phyloP scores from a whole-genome alignment of 2,888 invertebrate species.

The Dasysyrphus tricinctus region DNA sequence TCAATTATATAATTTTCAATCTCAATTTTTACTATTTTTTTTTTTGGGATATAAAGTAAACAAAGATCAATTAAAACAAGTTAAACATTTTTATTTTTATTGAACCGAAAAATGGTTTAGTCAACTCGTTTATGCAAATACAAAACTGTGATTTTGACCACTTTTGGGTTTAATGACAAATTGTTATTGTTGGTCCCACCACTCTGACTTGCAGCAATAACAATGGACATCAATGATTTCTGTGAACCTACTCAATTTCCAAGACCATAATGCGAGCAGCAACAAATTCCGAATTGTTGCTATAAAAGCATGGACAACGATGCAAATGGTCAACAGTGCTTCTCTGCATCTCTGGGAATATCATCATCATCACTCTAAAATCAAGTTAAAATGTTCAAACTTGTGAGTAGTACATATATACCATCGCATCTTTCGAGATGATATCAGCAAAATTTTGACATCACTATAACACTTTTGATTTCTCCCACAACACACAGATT shows the following conservation, averaged over 20 bases:
- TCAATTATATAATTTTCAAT: slow-evolving; percentile 5
- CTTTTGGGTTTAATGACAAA: slow-evolving; percentile 34
- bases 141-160: slow-evolving; percentile 21
- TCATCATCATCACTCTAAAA: slow-evolving; percentile 26
- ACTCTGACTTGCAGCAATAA: neutral
- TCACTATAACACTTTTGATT: neutral
- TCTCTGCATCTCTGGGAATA: slow-evolving; percentile 57
- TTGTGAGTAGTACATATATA: slow-evolving; percentile 53
- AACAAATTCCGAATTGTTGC: neutral
- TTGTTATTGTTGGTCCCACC: slow-evolving; percentile 10
- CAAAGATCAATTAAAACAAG: neutral
- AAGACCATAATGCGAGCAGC: neutral
- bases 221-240: slow-evolving; percentile 1
- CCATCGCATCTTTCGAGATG: neutral
- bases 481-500: neutral
- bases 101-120: slow-evolving; percentile 1
- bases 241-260: slow-evolving; percentile 10
- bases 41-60: neutral
- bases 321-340: slow-evolving; percentile 60
- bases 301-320: slow-evolving; percentile 62
- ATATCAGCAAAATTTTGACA: neutral
- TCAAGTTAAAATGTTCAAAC: slow-evolving; percentile 64
- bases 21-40: neutral
- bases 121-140: slow-evolving; percentile 36
- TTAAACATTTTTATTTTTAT: neutral